Base-by-base conservation (phyloP, 2,113 vertebrate genomes). In the Laticauda laticaudata region DNA sequence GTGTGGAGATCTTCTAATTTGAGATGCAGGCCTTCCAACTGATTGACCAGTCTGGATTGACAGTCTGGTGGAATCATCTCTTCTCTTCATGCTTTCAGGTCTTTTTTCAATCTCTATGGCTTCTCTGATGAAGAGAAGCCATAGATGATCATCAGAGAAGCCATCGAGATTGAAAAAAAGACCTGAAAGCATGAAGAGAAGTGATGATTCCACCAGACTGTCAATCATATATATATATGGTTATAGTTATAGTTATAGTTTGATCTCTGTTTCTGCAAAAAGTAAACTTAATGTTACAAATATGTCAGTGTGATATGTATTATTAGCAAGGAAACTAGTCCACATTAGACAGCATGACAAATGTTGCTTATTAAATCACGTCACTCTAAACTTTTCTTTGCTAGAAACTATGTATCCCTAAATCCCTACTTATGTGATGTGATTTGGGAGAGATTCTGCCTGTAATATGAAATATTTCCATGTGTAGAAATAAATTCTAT, bases 401-500 rank as follows among this genome's bases (percentile, higher is more conserved):
- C 94, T 97, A 96, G 95, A 96, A 96, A 96, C 87, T 95, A 94
- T 90, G 92, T 93, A 93, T 96, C 93, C 93, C 95, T 93, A 92
- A 95, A 90, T 48, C 48, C 48, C 48, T 51, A 90, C 88, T 94
- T 93, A 94, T 95, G 95, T 92, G 95, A 95, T 94, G 18, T 91
- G 93, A n/a, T 87, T 51, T 9, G 51, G 85, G 24, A 87, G 55
- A n/a, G 10, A 29, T 61, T 18, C 14, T 61, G 18, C 23, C 53
- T 11, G 64, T 1, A 95, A 94, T n/a, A 94, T 93, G 93, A 90
- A 92, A 86, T 94, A 95, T 96, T 96, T 96, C 96, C 97, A 97
- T 90, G 61, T 93, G 96, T 95, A 97, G 96, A 98, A 95, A 96
- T 95, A 88, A 69, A 96, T 94, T 91, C 39, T 94, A 96, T 96